phyloP scores from a whole-genome alignment of 1,140 invertebrate genomes.

The Calephelis virginiensis region DNA sequence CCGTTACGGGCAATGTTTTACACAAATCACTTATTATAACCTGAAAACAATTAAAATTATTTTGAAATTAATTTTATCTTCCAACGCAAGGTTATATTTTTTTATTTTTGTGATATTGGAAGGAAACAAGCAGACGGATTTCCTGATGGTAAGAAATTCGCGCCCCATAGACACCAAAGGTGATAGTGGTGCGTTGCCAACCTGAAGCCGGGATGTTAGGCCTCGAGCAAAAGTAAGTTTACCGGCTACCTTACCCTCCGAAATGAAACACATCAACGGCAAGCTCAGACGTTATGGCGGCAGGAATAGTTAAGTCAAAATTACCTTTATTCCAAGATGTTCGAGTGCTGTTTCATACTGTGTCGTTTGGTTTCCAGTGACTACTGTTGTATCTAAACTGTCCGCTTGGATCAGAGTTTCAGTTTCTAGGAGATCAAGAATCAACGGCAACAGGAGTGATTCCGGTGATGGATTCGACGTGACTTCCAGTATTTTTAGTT shows the following conservation, averaged over 20 bases:
- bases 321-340: constrained; percentile 79
- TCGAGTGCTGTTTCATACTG: constrained; percentile 75
- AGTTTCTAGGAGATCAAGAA: constrained; percentile 81
- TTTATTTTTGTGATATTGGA: too few relatives aligned
- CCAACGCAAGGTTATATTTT: too few relatives aligned
- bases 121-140: too few relatives aligned
- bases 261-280: too few relatives aligned
- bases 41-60: constrained; percentile 27
- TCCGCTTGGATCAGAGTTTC: constrained; percentile 79
- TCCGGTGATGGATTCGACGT: constrained; percentile 81
- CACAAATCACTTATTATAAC: constrained; percentile 75
- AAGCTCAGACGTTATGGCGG: too few relatives aligned
- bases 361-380: constrained; percentile 69
- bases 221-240: too few relatives aligned
- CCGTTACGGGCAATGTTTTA: constrained; percentile 79
- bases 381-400: constrained; percentile 80
- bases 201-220: too few relatives aligned
- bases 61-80: constrained; percentile 30
- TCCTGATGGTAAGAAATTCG: too few relatives aligned
- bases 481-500: constrained; percentile 89
- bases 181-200: too few relatives aligned
- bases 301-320: neutral
- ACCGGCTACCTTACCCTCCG: too few relatives aligned
- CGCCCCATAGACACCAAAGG: too few relatives aligned
- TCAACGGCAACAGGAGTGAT: constrained; percentile 79